Evolutionary conservation across 2,113 vertebrate species (phyloP).

Genomic region (Psettodes erumei): DNA sequence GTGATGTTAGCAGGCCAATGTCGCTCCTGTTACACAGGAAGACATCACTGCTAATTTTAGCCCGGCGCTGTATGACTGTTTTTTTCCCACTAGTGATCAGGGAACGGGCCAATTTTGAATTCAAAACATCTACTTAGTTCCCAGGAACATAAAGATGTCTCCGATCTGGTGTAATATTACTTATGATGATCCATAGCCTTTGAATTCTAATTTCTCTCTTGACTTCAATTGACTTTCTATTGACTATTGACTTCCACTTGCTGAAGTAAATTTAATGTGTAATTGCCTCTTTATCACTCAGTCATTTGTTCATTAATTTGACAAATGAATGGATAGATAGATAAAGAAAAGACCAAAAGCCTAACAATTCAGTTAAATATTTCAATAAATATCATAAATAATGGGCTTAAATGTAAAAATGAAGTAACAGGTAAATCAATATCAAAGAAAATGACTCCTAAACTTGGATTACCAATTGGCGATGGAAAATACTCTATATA

Average conservation of each 20-base stretch:
- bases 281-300: not conserved
- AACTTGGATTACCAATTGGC: too few species aligned
- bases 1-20: conserved; percentile 80
- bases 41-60: conserved; percentile 86
- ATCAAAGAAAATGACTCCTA: not conserved
- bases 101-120: conserved; percentile 24
- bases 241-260: too few species aligned
- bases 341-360: too few species aligned
- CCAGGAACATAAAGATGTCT: conserved; percentile 5
- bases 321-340: too few species aligned
- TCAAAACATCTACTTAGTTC: conserved; percentile 27
- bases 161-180: conserved; percentile 7
- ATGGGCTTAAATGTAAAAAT: too few species aligned
- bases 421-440: not conserved
- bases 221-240: too few species aligned
- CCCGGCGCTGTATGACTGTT: conserved; percentile 44
- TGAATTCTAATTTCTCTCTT: not conserved
- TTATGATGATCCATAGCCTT: not conserved
- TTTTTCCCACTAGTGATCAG: conserved; percentile 34
- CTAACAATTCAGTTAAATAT: too few species aligned
- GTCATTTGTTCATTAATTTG: too few species aligned
- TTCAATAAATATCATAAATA: too few species aligned
- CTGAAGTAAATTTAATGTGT: not conserved
- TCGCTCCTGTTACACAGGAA: conserved; percentile 84
- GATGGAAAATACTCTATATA: too few species aligned